A percentile compares a stretch with the other conserved stretches of the same genome.
Evolutionary conservation across 2,888 invertebrate species (phyloP).

Genomic region (Zootermopsis nevadensis): DNA sequence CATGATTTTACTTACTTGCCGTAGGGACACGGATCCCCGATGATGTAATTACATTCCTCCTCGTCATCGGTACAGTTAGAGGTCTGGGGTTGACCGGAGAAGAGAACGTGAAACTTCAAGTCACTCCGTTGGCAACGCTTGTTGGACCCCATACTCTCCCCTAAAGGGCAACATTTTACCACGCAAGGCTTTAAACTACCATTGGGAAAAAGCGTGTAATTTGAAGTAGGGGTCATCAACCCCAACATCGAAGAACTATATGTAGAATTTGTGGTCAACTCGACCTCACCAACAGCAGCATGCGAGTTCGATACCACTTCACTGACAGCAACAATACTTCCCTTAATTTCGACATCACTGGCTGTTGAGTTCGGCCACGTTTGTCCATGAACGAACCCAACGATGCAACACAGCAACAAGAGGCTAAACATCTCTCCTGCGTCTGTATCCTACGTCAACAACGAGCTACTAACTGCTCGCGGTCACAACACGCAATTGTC

Average conservation of each 20-base stretch:
- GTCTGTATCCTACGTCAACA: too few relatives aligned
- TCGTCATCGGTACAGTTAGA: slow-evolving; percentile 63
- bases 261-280: too few relatives aligned
- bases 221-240: neutral
- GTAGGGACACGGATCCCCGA: slow-evolving; percentile 69
- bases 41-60: slow-evolving; percentile 67
- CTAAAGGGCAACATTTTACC: slow-evolving; percentile 68
- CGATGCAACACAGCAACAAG: too few relatives aligned
- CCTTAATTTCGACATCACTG: too few relatives aligned
- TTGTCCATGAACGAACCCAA: too few relatives aligned
- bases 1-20: slow-evolving; percentile 63
- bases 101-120: slow-evolving; percentile 67
- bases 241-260: neutral
- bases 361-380: too few relatives aligned
- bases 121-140: slow-evolving; percentile 58
- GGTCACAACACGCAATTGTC: too few relatives aligned
- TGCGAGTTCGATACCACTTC: too few relatives aligned
- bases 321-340: too few relatives aligned
- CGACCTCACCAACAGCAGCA: too few relatives aligned
- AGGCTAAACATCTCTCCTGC: too few relatives aligned
- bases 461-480: too few relatives aligned
- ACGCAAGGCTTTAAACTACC: slow-evolving; percentile 56
- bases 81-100: slow-evolving; percentile 67
- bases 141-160: slow-evolving; percentile 63
- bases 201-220: neutral